A percentile compares a stretch with the other conserved stretches of the same genome.
Evolutionary conservation across 2,113 vertebrate genomes (phyloP).

Genomic region (Rhombomys opimus): DNA sequence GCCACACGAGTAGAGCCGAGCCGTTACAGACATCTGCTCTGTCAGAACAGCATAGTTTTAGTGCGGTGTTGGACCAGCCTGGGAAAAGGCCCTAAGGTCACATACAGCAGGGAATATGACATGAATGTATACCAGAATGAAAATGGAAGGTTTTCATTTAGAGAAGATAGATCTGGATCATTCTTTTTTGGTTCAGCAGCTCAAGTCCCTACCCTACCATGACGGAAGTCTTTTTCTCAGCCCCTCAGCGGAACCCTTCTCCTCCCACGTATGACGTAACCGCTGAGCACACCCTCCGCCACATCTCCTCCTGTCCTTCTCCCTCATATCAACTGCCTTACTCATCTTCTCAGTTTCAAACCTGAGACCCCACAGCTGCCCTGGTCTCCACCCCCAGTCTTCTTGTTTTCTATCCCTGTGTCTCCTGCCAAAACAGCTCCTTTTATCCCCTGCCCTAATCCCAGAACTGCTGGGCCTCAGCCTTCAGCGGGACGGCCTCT

Average conservation of each 20-base stretch:
- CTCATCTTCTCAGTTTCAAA: neutral
- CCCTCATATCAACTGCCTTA: neutral
- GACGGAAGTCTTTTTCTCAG: too few relatives aligned
- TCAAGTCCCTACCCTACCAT: neutral
- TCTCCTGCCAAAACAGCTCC: neutral
- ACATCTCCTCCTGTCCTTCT: rapidly evolving
- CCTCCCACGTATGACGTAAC: rapidly evolving
- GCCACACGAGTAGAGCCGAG: neutral
- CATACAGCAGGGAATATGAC: too few relatives aligned
- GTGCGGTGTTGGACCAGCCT: too few relatives aligned
- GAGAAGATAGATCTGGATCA: neutral
- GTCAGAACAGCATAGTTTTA: too few relatives aligned
- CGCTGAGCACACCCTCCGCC: neutral
- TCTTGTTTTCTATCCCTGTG: neutral
- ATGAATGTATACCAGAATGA: neutral
- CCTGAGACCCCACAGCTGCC: neutral
- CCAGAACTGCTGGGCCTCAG: neutral
- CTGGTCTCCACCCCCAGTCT: neutral
- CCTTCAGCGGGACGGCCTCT: neutral
- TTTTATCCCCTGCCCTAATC: neutral
- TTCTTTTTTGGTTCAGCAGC: neutral
- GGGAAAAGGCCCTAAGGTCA: neutral
- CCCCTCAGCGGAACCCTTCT: neutral
- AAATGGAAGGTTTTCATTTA: neutral
- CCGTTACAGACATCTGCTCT: neutral